Base-by-base conservation (phyloP, 2,797 vertebrate genomes). In the Garrulus glandarius region DNA sequence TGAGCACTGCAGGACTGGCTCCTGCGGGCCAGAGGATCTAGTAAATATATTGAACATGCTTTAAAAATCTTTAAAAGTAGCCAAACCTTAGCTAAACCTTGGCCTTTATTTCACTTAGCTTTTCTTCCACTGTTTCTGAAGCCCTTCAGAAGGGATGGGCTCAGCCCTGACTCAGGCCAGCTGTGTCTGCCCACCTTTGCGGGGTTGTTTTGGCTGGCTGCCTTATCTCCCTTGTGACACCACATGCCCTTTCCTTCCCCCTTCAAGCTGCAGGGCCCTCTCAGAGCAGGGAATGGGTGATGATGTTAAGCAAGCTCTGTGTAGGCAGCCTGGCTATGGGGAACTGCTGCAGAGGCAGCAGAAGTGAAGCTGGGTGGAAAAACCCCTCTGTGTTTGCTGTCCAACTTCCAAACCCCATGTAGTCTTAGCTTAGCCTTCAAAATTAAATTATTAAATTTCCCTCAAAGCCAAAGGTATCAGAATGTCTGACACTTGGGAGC, bases 321-420 rank as follows among this genome's bases (percentile, higher is more conserved):
- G 32, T 26, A 32, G 55, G 81, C 89, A 92, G 87, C 55, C 39
- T 65, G 70, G 41, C 59, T 64, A 89, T 86, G 87, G 94, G 94
- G 95, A 97, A 96, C 91, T 95, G 71, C 92, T 90, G 59, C 59
- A 44, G 41, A 90, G 74, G 91, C 92, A 94, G 92, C 89, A 96
- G 96, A 96, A 96, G 95, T 95, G 94, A 96, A 97, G 93, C 91
- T 95, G 85, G 6, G 16, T 92, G 95, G 94, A 95, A 96, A 96
- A 88, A 27, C 86, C 93, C 95, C 20, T 87, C 82, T 22, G 21
- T 1, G 8, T n/a, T 91, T 64, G 37, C 57, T 89, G 57, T 70
- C 80, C 87, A 83, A 3, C 69, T 91, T 84, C 72, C 52, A 84
- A 84, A 91, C 47, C 27, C 26, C n/a, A 8, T 1, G 1, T 3